These are phyloP conservation scores for Lordiphosa clarofinis DNA, from an alignment of 1,140 invertebrate genomes.

Conservation along the genomic window DNA sequence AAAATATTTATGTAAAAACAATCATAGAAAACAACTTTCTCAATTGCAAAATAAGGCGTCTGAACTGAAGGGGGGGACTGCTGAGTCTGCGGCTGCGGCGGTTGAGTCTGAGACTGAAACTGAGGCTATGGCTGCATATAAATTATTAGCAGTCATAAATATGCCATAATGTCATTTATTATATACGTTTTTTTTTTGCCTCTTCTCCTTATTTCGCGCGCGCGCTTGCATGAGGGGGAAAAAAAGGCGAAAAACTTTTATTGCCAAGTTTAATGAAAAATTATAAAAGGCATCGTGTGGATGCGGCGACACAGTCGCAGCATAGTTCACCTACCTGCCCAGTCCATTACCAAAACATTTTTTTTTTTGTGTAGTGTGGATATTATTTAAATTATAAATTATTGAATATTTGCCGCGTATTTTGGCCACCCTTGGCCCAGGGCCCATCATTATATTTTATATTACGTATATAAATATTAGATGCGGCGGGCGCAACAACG, in stretches of 20 bases:
- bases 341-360: background rate
- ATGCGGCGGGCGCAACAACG: conserved; percentile 21
- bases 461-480: conserved; percentile 60
- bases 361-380: conserved; percentile 57
- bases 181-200: conserved; percentile 63
- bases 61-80: no score
- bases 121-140: conserved; percentile 66
- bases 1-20: conserved; percentile 25
- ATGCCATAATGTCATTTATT: conserved; percentile 78
- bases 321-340: conserved; percentile 15
- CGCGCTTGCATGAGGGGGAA: conserved; percentile 60
- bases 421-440: conserved; percentile 42
- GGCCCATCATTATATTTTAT: conserved; percentile 51
- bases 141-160: conserved; percentile 77
- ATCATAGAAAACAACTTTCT: conserved; percentile 28
- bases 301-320: conserved; percentile 10
- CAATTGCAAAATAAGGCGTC: no score
- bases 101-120: conserved; percentile 3
- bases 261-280: conserved; percentile 78
- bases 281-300: conserved; percentile 62
- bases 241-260: conserved; percentile 64
- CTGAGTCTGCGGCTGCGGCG: conserved; percentile 7
- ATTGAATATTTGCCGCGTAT: conserved; percentile 71
- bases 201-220: conserved; percentile 24
- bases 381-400: conserved; percentile 78